Evolutionary conservation across 30 jellyfish, hydroid and myxozoan genomes (phyloP).

Genomic region (Aurelia sp.): DNA sequence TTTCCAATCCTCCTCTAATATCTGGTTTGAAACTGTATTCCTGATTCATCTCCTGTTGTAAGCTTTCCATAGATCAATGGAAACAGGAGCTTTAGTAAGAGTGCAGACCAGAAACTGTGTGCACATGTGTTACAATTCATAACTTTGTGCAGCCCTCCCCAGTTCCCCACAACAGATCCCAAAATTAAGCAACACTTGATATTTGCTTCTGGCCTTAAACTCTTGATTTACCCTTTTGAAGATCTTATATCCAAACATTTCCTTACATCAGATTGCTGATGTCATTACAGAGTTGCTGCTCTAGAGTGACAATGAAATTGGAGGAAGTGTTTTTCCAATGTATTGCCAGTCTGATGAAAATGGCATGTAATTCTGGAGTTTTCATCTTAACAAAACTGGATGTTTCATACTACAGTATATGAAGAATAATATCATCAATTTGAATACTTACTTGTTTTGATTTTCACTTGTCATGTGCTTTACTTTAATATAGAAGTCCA

Average conservation of each 20-base stretch:
- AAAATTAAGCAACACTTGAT: background rate
- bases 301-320: background rate
- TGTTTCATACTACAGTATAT: background rate
- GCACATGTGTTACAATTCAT: no score
- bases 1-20: background rate
- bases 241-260: background rate
- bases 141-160: no score
- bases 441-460: conserved; percentile 17
- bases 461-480: conserved; percentile 49
- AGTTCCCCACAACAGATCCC: background rate
- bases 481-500: conserved; percentile 32
- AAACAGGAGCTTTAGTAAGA: no score
- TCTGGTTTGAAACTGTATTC: no score
- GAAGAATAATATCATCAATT: background rate
- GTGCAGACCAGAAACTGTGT: no score
- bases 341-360: background rate
- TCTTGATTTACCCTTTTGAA: no score
- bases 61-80: no score
- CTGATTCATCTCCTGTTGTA: no score
- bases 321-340: background rate
- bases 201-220: background rate
- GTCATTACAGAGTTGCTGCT: background rate
- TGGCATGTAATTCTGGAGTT: background rate
- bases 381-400: background rate
- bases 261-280: background rate